Evolutionary conservation across 2,797 vertebrate species (phyloP).

Genomic region (Corythornis leucogaster): DNA sequence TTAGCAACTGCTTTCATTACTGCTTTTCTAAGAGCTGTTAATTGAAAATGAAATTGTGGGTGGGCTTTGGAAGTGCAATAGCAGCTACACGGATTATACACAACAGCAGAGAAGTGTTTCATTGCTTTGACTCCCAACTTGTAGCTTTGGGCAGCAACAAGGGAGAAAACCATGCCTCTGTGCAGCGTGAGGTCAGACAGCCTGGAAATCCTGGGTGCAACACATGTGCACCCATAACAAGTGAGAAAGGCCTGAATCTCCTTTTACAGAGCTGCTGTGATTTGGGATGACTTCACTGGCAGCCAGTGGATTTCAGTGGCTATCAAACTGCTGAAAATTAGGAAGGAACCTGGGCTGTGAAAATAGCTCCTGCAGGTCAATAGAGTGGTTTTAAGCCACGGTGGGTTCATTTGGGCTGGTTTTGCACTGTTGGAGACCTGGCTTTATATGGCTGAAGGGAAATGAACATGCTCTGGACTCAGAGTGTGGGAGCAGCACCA

Average conservation of each 20-base stretch:
- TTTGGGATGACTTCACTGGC: background rate
- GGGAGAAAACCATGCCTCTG: fast-evolving
- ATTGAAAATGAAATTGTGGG: constrained; percentile 82
- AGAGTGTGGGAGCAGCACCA: background rate
- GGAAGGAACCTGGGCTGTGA: background rate
- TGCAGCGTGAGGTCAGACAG: background rate
- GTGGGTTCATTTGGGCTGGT: background rate
- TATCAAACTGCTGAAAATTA: background rate
- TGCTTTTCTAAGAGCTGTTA: constrained; percentile 78
- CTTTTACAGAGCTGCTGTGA: background rate
- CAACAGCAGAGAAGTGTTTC: background rate
- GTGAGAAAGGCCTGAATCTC: background rate
- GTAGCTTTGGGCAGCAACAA: background rate
- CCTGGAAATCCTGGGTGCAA: background rate
- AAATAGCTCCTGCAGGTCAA: background rate
- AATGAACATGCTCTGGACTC: background rate
- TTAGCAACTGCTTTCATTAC: constrained; percentile 83
- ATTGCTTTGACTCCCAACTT: background rate
- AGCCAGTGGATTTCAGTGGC: background rate
- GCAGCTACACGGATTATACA: background rate
- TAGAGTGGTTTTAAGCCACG: background rate
- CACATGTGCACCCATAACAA: background rate
- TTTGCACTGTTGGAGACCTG: background rate
- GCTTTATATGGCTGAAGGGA: background rate
- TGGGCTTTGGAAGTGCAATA: constrained; percentile 65